Base-by-base conservation (phyloP, 2,888 invertebrate species). In the Sturmia bella region DNA sequence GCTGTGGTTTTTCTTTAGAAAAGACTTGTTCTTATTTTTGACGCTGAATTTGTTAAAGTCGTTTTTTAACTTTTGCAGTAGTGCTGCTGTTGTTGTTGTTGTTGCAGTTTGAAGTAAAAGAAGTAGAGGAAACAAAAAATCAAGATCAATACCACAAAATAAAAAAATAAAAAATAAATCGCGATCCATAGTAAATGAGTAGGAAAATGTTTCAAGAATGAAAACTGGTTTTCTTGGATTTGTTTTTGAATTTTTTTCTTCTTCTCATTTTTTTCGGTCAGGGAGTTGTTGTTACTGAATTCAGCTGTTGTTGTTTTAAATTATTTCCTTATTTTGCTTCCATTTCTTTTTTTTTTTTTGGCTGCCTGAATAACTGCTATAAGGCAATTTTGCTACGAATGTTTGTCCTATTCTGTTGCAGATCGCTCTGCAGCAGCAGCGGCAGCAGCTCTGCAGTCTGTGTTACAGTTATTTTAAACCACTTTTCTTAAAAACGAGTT, bases 261-360 rank as follows among this genome's bases (percentile, higher is more conserved):
- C n/a, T n/a, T n/a, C n/a, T n/a, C n/a, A n/a, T n/a, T 37, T 54
- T 77, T 77, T 77, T 77, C 41, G 77, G 77, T 63, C 69, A 77
- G 69, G 45, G 61, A 70, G 56, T 70, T 63, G 69, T 70, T 70
- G 70, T n/a, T n/a, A n/a, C 61, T 48, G 61, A 48, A 59, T 66
- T 43, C 41, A 15, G 21, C 12, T 56, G 17, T 64, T 69, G 32
- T 39, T 54, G 41, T 27, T n/a, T n/a, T n/a, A n/a, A n/a, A n/a
- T n/a, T n/a, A n/a, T n/a, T n/a, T n/a, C n/a, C n/a, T n/a, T n/a
- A n/a, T n/a, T n/a, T n/a, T n/a, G n/a, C n/a, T n/a, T n/a, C n/a
- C 50, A 52, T 76, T 76, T 68, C 68, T 59, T 61, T 52, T 32
- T 75, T 5, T 68, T 68, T 52, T 75, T 68, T 50, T n/a, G n/a